These are phyloP conservation scores for Araneus ventricosus DNA, from an alignment of 1,140 invertebrate species.

Conservation along the genomic window DNA sequence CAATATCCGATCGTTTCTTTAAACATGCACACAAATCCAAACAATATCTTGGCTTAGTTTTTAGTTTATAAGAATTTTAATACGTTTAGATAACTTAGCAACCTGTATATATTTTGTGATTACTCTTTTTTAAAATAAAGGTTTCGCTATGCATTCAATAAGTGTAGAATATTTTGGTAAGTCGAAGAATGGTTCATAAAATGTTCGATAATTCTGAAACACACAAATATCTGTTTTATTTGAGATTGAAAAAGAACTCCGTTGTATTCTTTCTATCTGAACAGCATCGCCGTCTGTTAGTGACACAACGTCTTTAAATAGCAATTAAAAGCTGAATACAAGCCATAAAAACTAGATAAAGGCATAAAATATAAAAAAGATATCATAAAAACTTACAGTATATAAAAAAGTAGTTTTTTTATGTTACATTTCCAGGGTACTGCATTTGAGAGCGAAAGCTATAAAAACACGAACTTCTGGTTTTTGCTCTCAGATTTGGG, in stretches of 20 bases:
- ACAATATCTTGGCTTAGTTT: too few relatives aligned
- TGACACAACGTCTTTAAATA: not conserved
- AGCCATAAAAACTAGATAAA: not conserved
- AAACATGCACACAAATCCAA: too few relatives aligned
- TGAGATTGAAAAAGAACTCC: not conserved
- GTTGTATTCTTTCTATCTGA: not conserved
- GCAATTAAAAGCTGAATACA: not conserved
- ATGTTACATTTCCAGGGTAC: not conserved
- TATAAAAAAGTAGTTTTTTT: not conserved
- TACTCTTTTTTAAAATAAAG: too few relatives aligned
- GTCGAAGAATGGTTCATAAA: too few relatives aligned
- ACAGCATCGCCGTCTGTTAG: not conserved
- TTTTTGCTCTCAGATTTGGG: not conserved
- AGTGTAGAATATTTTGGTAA: too few relatives aligned
- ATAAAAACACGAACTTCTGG: not conserved
- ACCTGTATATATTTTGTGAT: too few relatives aligned
- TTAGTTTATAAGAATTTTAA: too few relatives aligned
- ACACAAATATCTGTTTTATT: not conserved
- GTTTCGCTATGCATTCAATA: too few relatives aligned
- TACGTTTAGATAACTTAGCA: too few relatives aligned
- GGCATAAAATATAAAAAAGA: not conserved
- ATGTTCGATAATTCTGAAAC: too few relatives aligned
- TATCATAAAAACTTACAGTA: not conserved
- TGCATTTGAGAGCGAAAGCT: not conserved
- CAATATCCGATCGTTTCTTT: too few relatives aligned